These are phyloP conservation scores for Drosophila testacea DNA, from an alignment of 2,888 invertebrate species.

Conservation along the genomic window DNA sequence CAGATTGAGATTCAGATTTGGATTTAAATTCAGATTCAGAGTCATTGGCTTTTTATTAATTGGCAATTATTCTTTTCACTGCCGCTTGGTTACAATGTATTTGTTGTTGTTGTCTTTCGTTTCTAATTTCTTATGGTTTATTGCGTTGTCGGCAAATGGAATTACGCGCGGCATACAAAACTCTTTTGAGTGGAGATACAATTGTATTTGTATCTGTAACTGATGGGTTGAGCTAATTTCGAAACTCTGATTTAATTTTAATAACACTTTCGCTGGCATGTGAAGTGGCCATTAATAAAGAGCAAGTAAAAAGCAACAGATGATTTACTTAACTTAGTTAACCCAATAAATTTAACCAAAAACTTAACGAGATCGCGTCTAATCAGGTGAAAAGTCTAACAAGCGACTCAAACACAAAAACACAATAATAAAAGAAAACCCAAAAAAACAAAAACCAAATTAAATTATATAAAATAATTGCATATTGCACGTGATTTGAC, in stretches of 20 bases:
- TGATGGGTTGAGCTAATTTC: slow-evolving; percentile 3
- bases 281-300: slow-evolving; percentile 52
- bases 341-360: slow-evolving; percentile 32
- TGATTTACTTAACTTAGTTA: slow-evolving; percentile 45
- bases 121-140: slow-evolving; percentile 49
- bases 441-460: neutral
- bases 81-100: slow-evolving; percentile 10
- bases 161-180: slow-evolving; percentile 35
- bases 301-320: slow-evolving; percentile 26
- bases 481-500: slow-evolving; percentile 42
- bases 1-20: slow-evolving; percentile 43
- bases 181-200: slow-evolving; percentile 8
- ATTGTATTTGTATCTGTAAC: slow-evolving; percentile 5
- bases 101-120: slow-evolving; percentile 35
- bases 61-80: slow-evolving; percentile 72
- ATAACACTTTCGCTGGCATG: slow-evolving; percentile 72
- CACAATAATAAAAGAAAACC: slow-evolving; percentile 28
- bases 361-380: slow-evolving; percentile 46
- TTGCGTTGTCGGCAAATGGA: slow-evolving; percentile 47
- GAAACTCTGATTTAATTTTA: slow-evolving; percentile 66
- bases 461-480: slow-evolving; percentile 30
- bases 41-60: slow-evolving; percentile 71
- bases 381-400: slow-evolving; percentile 55
- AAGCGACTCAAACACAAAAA: slow-evolving; percentile 30
- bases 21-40: slow-evolving; percentile 38